Evolutionary conservation across 2,888 invertebrate species (phyloP), one percentile per base, ranked within the genome.

Genomic region (Thyatira batis): DNA sequence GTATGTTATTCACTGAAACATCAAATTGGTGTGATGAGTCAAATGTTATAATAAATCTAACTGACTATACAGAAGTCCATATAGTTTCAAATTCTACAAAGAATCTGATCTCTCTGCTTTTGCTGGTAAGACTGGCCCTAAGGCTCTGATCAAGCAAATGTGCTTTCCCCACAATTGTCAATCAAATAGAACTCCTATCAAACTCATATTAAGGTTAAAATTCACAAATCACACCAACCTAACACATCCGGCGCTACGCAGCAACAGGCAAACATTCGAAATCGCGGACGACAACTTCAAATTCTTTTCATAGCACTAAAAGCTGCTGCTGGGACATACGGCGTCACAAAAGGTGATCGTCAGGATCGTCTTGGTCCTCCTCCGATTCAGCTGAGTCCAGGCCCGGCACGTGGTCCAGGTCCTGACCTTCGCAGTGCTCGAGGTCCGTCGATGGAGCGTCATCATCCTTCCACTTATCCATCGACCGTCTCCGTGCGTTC

Each of bases 391-490:
- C 90, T 0, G 91, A 92, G 60, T 92, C 91, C 20, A 92, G 68
- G 62, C 91, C 87, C 0, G 85, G 85, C 0, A 89, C 83, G 46
- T 87, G 85, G 45, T 92, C 91, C 27, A 92, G 60, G 58, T 94
- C 94, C 51, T 92, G 90, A 49, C 90, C 85, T 53, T 94, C 93
- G 59, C 92, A 88, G 23, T 84, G 79, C 69, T 94, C 94, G 54
- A 93, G 73, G 1, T 92, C 92, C 1, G 82, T 87, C 0, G 94
- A 93, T 25, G 95, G 95, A 51, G 95, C 95, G 70, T 96, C 97
- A 76, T 98, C 98, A 80, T 98, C 98, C 85, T 97, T 97, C 98
- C 99, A 99, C 81, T 99, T 99, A 91, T 99, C 99, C 97, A 97
- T 97, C 2, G 97, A 97, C 66, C 99, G 95, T 71, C 99, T 94